phyloP scores from a whole-genome alignment of 2,797 vertebrate genomes.

The Molossus molossus region DNA sequence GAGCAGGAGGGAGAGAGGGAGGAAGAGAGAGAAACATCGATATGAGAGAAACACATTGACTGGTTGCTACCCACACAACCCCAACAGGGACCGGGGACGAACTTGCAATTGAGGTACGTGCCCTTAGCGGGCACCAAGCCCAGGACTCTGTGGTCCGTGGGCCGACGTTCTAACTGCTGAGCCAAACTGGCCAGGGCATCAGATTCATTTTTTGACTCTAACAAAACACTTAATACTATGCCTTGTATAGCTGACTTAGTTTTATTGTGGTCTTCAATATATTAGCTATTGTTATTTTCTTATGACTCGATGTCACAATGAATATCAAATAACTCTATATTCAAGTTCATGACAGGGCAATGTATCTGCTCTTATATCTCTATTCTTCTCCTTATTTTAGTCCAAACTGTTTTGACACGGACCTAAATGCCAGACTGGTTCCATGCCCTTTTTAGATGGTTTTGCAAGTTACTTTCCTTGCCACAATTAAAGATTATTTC shows the following conservation, averaged over 20 bases:
- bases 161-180: too few species aligned
- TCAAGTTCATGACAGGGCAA: constrained; percentile 2
- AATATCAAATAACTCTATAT: background rate
- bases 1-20: too few species aligned
- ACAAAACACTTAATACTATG: background rate
- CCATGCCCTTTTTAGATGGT: background rate
- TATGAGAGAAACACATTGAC: too few species aligned
- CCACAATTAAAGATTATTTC: constrained; percentile 33
- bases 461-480: constrained; percentile 8
- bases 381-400: constrained; percentile 44
- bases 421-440: background rate
- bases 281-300: constrained; percentile 39
- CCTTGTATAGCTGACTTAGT: background rate
- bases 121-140: too few species aligned
- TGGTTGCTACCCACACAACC: too few species aligned
- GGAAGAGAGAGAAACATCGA: too few species aligned
- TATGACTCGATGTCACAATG: constrained; percentile 27
- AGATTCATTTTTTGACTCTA: constrained; percentile 44
- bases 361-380: background rate
- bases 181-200: too few species aligned
- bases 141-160: too few species aligned
- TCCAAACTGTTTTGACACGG: constrained; percentile 24
- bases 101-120: too few species aligned
- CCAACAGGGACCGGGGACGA: too few species aligned
- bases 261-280: constrained; percentile 24